phyloP scores from a whole-genome alignment of 2,113 vertebrate species.

The Anoplopoma fimbria region DNA sequence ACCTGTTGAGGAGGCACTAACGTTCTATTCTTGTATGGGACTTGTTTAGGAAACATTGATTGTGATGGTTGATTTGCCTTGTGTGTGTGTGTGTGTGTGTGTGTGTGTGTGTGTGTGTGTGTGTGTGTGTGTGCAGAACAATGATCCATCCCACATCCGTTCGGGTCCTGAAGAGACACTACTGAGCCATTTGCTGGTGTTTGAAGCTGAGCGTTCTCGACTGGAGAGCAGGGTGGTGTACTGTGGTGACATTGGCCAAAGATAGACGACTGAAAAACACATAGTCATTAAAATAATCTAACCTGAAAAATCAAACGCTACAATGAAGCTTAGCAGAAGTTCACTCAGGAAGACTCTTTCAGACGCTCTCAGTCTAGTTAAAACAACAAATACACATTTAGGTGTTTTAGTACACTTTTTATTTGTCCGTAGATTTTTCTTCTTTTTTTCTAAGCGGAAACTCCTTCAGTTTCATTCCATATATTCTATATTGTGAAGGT shows the following conservation, averaged over 20 bases:
- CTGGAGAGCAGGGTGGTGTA: constrained; percentile 80
- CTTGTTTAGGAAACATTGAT: not conserved
- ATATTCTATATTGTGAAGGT: not conserved
- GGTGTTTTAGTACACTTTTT: too few species aligned
- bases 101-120: not conserved
- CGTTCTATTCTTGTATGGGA: not conserved
- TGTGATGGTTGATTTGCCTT: not conserved
- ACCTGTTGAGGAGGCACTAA: not conserved
- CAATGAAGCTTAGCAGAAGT: not conserved
- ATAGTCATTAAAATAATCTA: not conserved
- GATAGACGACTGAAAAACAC: not conserved
- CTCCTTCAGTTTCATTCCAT: not conserved
- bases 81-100: not conserved
- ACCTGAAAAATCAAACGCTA: not conserved
- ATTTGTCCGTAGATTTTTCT: too few species aligned
- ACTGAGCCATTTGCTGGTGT: constrained; percentile 84
- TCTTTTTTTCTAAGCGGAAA: not conserved
- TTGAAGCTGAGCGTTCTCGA: constrained; percentile 83
- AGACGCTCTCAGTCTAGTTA: not conserved
- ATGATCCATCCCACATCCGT: constrained; percentile 77
- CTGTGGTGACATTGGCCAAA: constrained; percentile 37
- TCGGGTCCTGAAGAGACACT: constrained; percentile 82
- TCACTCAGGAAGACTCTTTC: not conserved
- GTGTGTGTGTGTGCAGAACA: constrained; percentile 66
- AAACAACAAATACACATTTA: too few species aligned